These are phyloP conservation scores for Himalopsyche anomala DNA, from an alignment of 2,888 invertebrate species.

Conservation along the genomic window DNA sequence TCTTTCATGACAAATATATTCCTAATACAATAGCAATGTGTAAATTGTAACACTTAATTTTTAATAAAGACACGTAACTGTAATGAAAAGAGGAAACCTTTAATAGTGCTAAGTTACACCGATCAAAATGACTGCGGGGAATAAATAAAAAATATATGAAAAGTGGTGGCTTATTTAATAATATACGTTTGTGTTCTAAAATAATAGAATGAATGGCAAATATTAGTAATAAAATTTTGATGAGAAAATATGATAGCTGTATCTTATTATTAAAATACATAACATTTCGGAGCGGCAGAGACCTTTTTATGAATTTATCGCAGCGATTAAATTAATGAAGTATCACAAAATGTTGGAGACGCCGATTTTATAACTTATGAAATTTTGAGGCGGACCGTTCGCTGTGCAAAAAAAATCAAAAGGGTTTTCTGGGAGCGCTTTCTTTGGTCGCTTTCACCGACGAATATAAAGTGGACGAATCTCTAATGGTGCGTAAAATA, in stretches of 20 bases:
- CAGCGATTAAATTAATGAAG: slow-evolving; percentile 1
- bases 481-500: slow-evolving; percentile 26
- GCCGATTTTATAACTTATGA: not conserved
- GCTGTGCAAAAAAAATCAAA: not conserved
- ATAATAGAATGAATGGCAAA: too few species aligned
- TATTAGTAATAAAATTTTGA: not conserved
- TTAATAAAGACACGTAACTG: too few species aligned
- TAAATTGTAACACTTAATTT: too few species aligned
- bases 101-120: too few species aligned
- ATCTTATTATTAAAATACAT: not conserved
- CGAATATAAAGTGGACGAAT: slow-evolving; percentile 29
- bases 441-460: not conserved
- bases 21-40: too few species aligned
- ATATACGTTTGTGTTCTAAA: too few species aligned
- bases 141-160: too few species aligned
- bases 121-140: too few species aligned
- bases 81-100: too few species aligned
- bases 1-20: too few species aligned
- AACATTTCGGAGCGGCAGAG: not conserved
- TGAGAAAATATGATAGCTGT: not conserved
- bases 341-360: not conserved
- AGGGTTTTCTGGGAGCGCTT: slow-evolving; percentile 4
- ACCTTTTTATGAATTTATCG: slow-evolving; percentile 13
- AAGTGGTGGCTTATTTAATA: too few species aligned
- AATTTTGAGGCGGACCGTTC: not conserved